These are phyloP conservation scores for Castor canadensis DNA, from an alignment of 2,113 vertebrate genomes.

Conservation along the genomic window DNA sequence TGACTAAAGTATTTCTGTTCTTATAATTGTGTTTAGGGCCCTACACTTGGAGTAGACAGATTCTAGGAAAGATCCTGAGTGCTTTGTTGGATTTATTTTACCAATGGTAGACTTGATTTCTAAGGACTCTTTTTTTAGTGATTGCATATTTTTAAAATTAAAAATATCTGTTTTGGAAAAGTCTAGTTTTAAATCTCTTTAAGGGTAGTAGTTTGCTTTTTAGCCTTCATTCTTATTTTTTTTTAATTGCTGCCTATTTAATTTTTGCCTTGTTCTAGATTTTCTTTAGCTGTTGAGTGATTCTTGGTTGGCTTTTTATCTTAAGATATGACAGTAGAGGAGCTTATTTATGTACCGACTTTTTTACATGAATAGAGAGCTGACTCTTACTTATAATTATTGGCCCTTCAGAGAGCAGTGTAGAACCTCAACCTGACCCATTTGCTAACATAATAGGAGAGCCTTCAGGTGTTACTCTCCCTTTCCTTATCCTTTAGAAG, in stretches of 20 bases:
- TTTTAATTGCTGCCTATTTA: background rate
- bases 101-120: background rate
- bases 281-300: constrained; percentile 10
- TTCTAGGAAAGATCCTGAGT: background rate
- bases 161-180: background rate
- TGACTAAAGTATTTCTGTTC: too few species aligned
- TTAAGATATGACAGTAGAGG: background rate
- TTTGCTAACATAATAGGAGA: background rate
- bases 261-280: background rate
- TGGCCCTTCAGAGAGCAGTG: background rate
- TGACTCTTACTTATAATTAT: background rate
- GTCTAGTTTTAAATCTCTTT: background rate
- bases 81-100: background rate
- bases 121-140: background rate
- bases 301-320: constrained; percentile 2
- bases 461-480: background rate
- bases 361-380: background rate
- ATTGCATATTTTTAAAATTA: background rate
- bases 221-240: background rate
- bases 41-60: background rate
- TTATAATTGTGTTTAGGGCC: background rate
- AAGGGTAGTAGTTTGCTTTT: background rate
- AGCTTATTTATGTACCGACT: background rate
- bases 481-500: background rate
- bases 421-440: background rate